phyloP scores from a whole-genome alignment of 1,140 invertebrate species.

The Drosophila miranda region DNA sequence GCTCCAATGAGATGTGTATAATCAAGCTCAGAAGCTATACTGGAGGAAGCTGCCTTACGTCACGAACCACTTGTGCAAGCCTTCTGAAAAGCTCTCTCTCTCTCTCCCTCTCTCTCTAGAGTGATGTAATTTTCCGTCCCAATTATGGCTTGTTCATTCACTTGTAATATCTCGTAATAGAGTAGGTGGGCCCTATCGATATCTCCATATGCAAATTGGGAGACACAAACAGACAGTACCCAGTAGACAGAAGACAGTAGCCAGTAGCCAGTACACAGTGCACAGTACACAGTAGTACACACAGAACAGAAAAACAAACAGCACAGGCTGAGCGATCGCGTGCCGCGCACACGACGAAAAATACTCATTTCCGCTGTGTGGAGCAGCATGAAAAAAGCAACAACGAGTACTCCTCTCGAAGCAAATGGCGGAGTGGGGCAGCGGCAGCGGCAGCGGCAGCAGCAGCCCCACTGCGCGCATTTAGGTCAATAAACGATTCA shows the following conservation, averaged over 20 bases:
- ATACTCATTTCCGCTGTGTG: constrained; percentile 15
- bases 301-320: constrained; percentile 10
- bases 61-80: too few relatives aligned
- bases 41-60: too few relatives aligned
- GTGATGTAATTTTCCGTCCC: too few relatives aligned
- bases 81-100: too few relatives aligned
- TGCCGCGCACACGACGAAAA: constrained; percentile 48
- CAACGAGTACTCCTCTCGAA: not conserved
- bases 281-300: not conserved
- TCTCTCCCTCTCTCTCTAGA: too few relatives aligned
- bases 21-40: too few relatives aligned
- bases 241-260: not conserved
- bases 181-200: constrained; percentile 1
- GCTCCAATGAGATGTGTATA: too few relatives aligned
- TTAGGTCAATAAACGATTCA: constrained; percentile 59
- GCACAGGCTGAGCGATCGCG: constrained; percentile 31
- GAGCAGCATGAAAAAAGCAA: constrained; percentile 6
- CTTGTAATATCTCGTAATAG: too few relatives aligned
- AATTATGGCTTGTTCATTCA: too few relatives aligned
- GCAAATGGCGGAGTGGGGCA: not conserved
- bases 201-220: constrained; percentile 7
- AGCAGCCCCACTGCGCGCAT: not conserved
- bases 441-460: too few relatives aligned
- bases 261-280: too few relatives aligned
- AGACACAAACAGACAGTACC: not conserved